Evolutionary conservation across 64 coral and sea anemone species (phyloP).

Genomic region (Platygyra sinensis): DNA sequence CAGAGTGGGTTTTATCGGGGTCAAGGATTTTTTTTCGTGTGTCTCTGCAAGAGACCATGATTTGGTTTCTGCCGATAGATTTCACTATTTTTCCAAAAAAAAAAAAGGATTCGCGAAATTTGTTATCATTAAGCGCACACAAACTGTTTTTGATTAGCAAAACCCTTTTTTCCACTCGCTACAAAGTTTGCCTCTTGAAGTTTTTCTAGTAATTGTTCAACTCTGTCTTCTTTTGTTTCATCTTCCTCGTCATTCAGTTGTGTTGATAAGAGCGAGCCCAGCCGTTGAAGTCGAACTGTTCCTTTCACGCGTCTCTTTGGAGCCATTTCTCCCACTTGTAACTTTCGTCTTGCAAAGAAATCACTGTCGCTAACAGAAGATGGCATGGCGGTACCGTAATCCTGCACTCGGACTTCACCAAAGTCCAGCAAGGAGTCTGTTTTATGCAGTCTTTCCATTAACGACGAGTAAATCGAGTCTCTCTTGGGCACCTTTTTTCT

Average conservation of each 20-base stretch:
- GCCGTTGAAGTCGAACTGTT: conserved; percentile 7
- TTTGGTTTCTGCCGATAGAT: too few species aligned
- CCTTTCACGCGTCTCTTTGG: not conserved
- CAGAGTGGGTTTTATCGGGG: too few species aligned
- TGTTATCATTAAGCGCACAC: conserved; percentile 14
- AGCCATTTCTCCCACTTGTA: not conserved
- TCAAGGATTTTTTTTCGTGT: too few species aligned
- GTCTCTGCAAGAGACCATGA: too few species aligned
- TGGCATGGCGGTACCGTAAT: not conserved
- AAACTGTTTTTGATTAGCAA: conserved; percentile 40
- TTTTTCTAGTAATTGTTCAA: conserved; percentile 47
- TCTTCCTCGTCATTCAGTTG: not conserved
- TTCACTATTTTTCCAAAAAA: too few species aligned
- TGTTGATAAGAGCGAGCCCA: conserved; percentile 18
- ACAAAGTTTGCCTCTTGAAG: conserved; percentile 57
- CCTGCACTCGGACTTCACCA: conserved; percentile 32
- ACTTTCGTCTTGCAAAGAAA: conserved; percentile 16
- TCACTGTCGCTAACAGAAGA: conserved; percentile 6
- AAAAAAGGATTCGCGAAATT: not conserved
- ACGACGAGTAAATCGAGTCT: conserved; percentile 31
- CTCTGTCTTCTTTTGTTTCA: not conserved
- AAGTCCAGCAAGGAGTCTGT: conserved; percentile 54
- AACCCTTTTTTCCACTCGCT: conserved; percentile 45
- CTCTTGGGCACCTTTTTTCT: conserved; percentile 20
- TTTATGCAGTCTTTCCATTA: conserved; percentile 53